These are phyloP conservation scores for Leuctra nigra DNA, from an alignment of 2,888 invertebrate species.

Conservation along the genomic window DNA sequence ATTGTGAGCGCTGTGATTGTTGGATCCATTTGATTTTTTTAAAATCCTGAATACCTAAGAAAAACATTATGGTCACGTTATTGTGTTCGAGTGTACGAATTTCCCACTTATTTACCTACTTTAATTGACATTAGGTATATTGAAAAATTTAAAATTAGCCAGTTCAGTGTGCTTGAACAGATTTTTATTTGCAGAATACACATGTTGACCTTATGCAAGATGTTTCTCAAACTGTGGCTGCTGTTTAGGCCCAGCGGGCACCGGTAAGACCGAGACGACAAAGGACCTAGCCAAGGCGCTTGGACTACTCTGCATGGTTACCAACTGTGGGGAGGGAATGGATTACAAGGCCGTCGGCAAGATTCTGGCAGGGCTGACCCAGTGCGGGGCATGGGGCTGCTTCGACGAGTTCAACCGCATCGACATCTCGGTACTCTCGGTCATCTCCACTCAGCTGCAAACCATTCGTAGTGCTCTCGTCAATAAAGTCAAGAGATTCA, in stretches of 20 bases:
- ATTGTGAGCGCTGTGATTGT: too few relatives aligned
- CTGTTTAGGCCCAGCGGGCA: conserved; percentile 60
- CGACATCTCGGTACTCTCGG: conserved; percentile 85
- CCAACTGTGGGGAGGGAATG: conserved; percentile 93
- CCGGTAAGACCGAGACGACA: conserved; percentile 87
- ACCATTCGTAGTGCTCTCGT: conserved; percentile 80
- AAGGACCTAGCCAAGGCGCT: conserved; percentile 90
- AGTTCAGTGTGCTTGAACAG: too few relatives aligned
- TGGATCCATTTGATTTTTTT: too few relatives aligned
- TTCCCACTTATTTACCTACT: too few relatives aligned
- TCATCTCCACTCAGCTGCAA: conserved; percentile 87
- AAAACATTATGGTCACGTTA: too few relatives aligned
- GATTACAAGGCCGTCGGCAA: conserved; percentile 71
- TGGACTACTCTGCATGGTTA: conserved; percentile 74
- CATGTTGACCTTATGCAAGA: too few relatives aligned
- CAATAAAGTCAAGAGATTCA: conserved; percentile 64
- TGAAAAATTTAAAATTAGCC: too few relatives aligned
- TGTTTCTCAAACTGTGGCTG: too few relatives aligned
- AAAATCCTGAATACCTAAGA: too few relatives aligned
- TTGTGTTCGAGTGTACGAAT: too few relatives aligned
- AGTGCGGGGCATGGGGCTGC: conserved; percentile 93
- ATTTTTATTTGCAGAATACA: too few relatives aligned
- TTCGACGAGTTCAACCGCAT: conserved; percentile 94
- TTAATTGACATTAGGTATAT: too few relatives aligned
- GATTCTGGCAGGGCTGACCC: conserved; percentile 68